Conservation (phyloP, 1,140 invertebrate species). For the Atta texana region DNA sequence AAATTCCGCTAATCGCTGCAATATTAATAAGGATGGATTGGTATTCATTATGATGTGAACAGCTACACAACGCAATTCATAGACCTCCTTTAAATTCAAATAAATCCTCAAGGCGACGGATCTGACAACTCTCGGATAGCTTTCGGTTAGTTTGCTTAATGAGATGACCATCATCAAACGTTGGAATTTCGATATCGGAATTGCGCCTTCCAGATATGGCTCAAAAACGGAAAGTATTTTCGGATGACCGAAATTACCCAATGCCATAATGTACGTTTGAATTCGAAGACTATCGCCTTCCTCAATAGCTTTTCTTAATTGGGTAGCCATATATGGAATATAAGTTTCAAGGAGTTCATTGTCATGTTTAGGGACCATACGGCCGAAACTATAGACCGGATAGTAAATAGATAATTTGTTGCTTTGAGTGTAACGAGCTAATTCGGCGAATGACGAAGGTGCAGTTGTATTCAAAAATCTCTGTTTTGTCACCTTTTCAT, state of each 20-base stretch:
- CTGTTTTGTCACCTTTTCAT: conserved; percentile 84
- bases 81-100: conserved; percentile 88
- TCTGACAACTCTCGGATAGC: conserved; percentile 86
- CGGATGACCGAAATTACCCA: conserved; percentile 89
- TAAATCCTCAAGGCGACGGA: conserved; percentile 89
- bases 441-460: conserved; percentile 87
- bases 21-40: conserved; percentile 87
- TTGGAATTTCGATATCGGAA: conserved; percentile 87
- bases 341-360: conserved; percentile 86
- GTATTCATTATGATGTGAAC: conserved; percentile 87
- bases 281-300: conserved; percentile 86
- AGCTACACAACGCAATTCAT: conserved; percentile 89
- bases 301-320: conserved; percentile 87
- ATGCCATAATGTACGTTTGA: conserved; percentile 88
- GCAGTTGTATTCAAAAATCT: conserved; percentile 85
- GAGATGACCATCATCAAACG: conserved; percentile 88
- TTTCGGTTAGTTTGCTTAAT: conserved; percentile 85
- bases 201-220: conserved; percentile 89
- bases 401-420: conserved; percentile 86
- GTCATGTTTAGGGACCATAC: conserved; percentile 85
- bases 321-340: conserved; percentile 87
- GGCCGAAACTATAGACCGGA: conserved; percentile 88
- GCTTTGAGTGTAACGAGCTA: conserved; percentile 88
- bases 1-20: conserved; percentile 90
- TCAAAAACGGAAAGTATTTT: conserved; percentile 88